Conservation (phyloP, 2,888 invertebrate genomes). For the Brachyopa scutellaris region DNA sequence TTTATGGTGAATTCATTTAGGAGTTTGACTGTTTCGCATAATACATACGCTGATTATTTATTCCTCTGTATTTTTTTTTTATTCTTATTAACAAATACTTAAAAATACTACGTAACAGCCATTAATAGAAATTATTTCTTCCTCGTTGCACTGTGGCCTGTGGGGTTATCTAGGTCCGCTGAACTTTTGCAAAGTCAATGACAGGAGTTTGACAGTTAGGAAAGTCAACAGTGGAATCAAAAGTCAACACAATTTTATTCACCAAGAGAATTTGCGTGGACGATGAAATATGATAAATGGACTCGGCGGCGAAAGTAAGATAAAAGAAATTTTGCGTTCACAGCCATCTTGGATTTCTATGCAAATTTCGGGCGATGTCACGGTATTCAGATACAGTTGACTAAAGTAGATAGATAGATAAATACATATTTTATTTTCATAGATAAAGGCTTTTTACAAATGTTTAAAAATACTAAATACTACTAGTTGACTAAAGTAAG, state of each 20-base stretch:
- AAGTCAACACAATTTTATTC: slow-evolving; percentile 27
- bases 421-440: too few species aligned
- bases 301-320: too few species aligned
- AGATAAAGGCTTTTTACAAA: too few species aligned
- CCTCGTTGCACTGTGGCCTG: slow-evolving; percentile 11
- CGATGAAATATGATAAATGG: too few species aligned
- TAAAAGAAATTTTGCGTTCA: too few species aligned
- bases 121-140: slow-evolving; percentile 26
- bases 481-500: too few species aligned
- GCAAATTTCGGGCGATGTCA: too few species aligned
- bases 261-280: slow-evolving; percentile 26
- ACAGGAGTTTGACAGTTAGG: slow-evolving; percentile 8
- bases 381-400: too few species aligned
- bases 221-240: neutral
- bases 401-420: too few species aligned
- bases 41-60: slow-evolving; percentile 38
- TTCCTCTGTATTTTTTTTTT: slow-evolving; percentile 7
- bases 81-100: slow-evolving; percentile 12
- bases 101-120: slow-evolving; percentile 31
- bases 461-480: too few species aligned
- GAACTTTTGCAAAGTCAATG: slow-evolving; percentile 2
- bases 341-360: too few species aligned
- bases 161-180: neutral
- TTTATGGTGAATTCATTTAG: slow-evolving; percentile 18
- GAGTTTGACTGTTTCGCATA: slow-evolving; percentile 33